phyloP scores from a whole-genome alignment of 37 sponge, comb jelly and placozoan species.

The Bolinopsis microptera region DNA sequence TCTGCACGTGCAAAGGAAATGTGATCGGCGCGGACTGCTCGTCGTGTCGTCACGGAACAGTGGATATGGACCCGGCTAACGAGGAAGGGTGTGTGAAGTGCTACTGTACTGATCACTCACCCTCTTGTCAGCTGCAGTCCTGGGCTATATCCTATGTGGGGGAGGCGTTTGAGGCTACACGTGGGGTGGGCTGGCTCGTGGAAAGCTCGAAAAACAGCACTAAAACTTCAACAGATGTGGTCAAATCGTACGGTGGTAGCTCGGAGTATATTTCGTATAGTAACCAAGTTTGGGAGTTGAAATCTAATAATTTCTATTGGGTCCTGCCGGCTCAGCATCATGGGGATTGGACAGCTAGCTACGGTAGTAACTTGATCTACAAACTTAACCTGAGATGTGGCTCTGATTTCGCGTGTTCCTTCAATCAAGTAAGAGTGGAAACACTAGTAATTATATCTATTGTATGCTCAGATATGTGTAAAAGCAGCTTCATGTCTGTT shows the following conservation, averaged over 20 bases:
- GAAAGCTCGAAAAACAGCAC: background rate
- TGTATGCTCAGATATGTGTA: too few species aligned
- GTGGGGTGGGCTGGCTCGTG: slow-evolving; percentile 49
- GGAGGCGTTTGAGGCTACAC: slow-evolving; percentile 61
- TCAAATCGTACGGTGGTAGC: background rate
- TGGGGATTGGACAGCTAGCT: slow-evolving; percentile 34
- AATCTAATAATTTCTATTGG: slow-evolving; percentile 46
- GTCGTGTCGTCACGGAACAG: slow-evolving; percentile 39
- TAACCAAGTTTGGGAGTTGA: background rate
- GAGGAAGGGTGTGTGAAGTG: slow-evolving; percentile 11
- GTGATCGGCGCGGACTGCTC: slow-evolving; percentile 58
- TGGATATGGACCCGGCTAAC: background rate
- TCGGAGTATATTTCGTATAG: slow-evolving; percentile 31
- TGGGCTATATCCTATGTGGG: slow-evolving; percentile 45
- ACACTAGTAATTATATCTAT: too few species aligned
- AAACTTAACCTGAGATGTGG: slow-evolving; percentile 54
- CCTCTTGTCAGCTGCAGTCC: slow-evolving; percentile 29
- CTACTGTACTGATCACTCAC: slow-evolving; percentile 60
- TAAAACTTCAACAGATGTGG: background rate
- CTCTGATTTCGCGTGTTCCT: slow-evolving; percentile 39
- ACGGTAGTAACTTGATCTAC: slow-evolving; percentile 6
- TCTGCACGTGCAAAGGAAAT: slow-evolving; percentile 63
- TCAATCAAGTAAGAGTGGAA: slow-evolving; percentile 39
- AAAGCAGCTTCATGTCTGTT: too few species aligned
- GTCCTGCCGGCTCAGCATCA: background rate